phyloP scores from a whole-genome alignment of 2,888 invertebrate genomes.

The Sarcophaga caerulescens region DNA sequence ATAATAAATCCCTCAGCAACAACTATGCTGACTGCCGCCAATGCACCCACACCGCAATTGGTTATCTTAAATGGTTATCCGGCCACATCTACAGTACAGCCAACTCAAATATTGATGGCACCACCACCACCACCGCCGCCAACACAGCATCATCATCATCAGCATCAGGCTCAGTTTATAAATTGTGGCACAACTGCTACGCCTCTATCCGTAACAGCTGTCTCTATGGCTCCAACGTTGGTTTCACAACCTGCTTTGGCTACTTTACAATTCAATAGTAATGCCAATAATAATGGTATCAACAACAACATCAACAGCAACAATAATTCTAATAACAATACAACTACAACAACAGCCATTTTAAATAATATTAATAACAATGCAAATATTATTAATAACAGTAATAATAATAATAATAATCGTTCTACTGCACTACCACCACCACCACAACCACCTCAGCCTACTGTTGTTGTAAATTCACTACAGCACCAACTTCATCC shows the following conservation, averaged over 20 bases:
- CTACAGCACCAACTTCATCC: conserved; percentile 81
- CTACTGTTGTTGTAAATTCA: conserved; percentile 81
- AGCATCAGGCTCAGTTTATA: conserved; percentile 46
- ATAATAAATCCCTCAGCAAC: conserved; percentile 60
- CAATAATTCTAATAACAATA: conserved; percentile 68
- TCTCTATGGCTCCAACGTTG: conserved; percentile 48
- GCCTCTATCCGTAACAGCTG: conserved; percentile 30
- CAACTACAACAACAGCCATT: conserved; percentile 70
- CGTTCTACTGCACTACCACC: conserved; percentile 70
- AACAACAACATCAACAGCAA: conserved; percentile 60
- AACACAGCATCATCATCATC: conserved; percentile 35
- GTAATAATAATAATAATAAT: conserved; percentile 63
- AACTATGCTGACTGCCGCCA: conserved; percentile 36
- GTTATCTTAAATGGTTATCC: conserved; percentile 74
- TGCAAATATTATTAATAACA: conserved; percentile 70
- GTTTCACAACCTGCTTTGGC: conserved; percentile 34
- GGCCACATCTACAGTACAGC: conserved; percentile 46
- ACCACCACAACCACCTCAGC: conserved; percentile 77
- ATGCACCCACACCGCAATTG: conserved; percentile 71
- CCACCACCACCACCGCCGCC: conserved; percentile 54
- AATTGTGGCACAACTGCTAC: conserved; percentile 65
- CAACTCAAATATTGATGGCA: conserved; percentile 60
- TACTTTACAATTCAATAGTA: conserved; percentile 56
- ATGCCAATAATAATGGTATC: conserved; percentile 14
- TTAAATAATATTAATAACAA: conserved; percentile 69